Base-by-base conservation (phyloP, 2,113 vertebrate species). In the Scytalopus superciliaris region DNA sequence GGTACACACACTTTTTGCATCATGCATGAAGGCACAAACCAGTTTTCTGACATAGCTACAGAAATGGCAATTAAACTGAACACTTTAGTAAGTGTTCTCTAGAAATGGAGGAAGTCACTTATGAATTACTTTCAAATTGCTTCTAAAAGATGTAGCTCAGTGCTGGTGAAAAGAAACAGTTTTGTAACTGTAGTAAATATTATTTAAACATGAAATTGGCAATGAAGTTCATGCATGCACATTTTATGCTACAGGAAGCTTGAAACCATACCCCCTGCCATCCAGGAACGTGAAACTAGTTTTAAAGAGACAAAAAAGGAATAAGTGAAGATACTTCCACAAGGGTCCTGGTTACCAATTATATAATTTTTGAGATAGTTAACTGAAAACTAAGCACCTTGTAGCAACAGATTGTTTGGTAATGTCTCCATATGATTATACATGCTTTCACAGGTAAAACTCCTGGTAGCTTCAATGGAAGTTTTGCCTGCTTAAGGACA, bases 211-310 rank as follows among this genome's bases (percentile, higher is more conserved):
- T 94, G 81, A 93, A 95, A 96, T 89, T 93, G 72, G 56, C 96
- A 94, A 97, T 89, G 96, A 97, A 95, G 82, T 42, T 96, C 98
- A 98, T 98, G 98, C 98, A 98, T 96, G 84, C 95, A 98, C 97
- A 97, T 68, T 97, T 97, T 95, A 95, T 94, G 97, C 97, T 97
- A 98, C 97, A 98, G 97, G 97, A 99, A 99, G 98, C 97, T 99
- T 97, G 97, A 98, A 99, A 99, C 98, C 99, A 99, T 99, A 99
- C 99, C 99, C 98, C 98, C 99, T 98, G 99, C 98, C 99, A 99
- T 99, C 99, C 99, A 99, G 98, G 99, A 99, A 97, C 98, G 99
- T 97, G 99, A 99, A 95, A 99, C 99, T 99, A 98, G 98, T 99
- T 98, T 98, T 98, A 98, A 98, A 98, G 98, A 99, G 97, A 99